phyloP scores from a whole-genome alignment of 2,888 invertebrate species.

The Sarcophaga subvicina region DNA sequence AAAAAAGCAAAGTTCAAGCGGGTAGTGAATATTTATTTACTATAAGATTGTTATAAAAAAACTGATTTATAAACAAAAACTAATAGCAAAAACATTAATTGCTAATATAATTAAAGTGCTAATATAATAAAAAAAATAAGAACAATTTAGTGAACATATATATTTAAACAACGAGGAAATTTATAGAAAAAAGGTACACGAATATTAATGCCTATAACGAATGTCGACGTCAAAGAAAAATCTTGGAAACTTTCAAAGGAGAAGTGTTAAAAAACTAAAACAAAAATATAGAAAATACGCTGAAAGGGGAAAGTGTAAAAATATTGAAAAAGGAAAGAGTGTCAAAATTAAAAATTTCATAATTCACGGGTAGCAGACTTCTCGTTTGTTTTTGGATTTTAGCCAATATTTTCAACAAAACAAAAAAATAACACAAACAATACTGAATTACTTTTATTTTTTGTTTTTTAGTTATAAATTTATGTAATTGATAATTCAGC shows the following conservation, averaged over 20 bases:
- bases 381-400: conserved; percentile 57
- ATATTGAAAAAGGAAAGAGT: conserved; percentile 36
- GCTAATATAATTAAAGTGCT: conserved; percentile 4
- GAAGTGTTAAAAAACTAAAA: conserved; percentile 36
- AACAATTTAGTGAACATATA: not conserved
- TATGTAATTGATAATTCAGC: conserved; percentile 64
- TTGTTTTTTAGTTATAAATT: conserved; percentile 38
- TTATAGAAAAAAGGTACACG: conserved; percentile 43
- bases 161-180: conserved; percentile 19
- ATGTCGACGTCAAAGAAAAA: conserved; percentile 63
- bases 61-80: conserved; percentile 15
- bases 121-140: not conserved
- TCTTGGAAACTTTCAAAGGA: conserved; percentile 26
- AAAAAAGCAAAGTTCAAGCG: conserved; percentile 63
- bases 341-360: conserved; percentile 58
- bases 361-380: conserved; percentile 47
- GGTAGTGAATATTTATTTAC: conserved; percentile 46
- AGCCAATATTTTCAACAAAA: conserved; percentile 59
- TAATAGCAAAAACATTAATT: conserved; percentile 11
- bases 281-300: conserved; percentile 35
- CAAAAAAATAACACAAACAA: conserved; percentile 7
- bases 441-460: conserved; percentile 18
- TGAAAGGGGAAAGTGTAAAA: conserved; percentile 16
- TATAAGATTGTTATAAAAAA: conserved; percentile 35
- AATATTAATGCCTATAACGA: conserved; percentile 36